phyloP scores from a whole-genome alignment of 1,140 invertebrate species.

The Acromyrmex heyeri region DNA sequence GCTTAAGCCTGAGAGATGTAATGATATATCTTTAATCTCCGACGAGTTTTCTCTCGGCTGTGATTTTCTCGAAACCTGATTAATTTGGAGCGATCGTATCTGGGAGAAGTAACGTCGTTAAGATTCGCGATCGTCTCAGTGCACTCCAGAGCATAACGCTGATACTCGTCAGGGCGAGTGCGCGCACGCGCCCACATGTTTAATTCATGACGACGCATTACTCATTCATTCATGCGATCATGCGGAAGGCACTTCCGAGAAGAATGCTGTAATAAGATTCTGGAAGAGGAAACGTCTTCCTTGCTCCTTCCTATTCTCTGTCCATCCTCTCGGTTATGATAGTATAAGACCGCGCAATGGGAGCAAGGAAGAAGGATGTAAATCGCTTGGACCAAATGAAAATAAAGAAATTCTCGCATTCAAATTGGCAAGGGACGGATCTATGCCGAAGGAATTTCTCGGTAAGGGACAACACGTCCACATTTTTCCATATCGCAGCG shows the following conservation, averaged over 20 bases:
- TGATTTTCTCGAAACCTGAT: constrained; percentile 7
- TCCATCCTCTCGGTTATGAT: constrained; percentile 17
- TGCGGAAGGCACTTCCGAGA: constrained; percentile 78
- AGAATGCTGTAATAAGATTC: constrained; percentile 82
- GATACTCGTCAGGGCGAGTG: constrained; percentile 14
- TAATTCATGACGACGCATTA: constrained; percentile 82
- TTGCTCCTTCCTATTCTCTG: background rate
- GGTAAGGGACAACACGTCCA: background rate
- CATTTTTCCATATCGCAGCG: background rate
- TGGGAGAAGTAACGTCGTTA: constrained; percentile 21
- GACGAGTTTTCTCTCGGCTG: background rate
- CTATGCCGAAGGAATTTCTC: background rate
- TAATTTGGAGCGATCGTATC: constrained; percentile 56
- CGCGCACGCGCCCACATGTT: constrained; percentile 78
- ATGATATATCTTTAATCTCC: background rate
- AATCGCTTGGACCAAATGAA: constrained; percentile 33
- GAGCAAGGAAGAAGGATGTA: background rate
- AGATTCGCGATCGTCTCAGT: background rate
- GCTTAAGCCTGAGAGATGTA: background rate
- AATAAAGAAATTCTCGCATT: background rate
- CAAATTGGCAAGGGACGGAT: background rate
- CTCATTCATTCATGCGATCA: constrained; percentile 81
- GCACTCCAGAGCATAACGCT: background rate
- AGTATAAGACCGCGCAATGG: constrained; percentile 24
- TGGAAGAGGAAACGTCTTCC: constrained; percentile 53